phyloP scores from a whole-genome alignment of 2,113 vertebrate species.

The Xenopus tropicalis region UCB_Xtro_10.0 CM004444.2:25783501-25784000 shows the following conservation, averaged over 20 bases:
- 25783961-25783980: not conserved
- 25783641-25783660: no score
- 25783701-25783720: no score
- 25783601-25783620: no score
- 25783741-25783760: not conserved
- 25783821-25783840: constrained; percentile 28
- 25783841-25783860: constrained; percentile 36
- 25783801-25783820: constrained; percentile 24
- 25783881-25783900: constrained; percentile 17
- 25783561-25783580: no score
- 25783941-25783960: not conserved
- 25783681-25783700: no score
- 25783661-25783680: no score
- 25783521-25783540: no score
- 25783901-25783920: not conserved
- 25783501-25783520: no score
- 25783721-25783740: not conserved
- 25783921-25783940: constrained; percentile 3
- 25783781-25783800: not conserved
- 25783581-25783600: no score
- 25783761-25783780: not conserved
- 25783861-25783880: constrained; percentile 33
- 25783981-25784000: not conserved
- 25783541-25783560: no score
- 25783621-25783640: no score